Evolutionary conservation across 2,797 vertebrate species (phyloP), one percentile per base, ranked within the genome.

Genomic region (Phataginus tricuspis): DNA sequence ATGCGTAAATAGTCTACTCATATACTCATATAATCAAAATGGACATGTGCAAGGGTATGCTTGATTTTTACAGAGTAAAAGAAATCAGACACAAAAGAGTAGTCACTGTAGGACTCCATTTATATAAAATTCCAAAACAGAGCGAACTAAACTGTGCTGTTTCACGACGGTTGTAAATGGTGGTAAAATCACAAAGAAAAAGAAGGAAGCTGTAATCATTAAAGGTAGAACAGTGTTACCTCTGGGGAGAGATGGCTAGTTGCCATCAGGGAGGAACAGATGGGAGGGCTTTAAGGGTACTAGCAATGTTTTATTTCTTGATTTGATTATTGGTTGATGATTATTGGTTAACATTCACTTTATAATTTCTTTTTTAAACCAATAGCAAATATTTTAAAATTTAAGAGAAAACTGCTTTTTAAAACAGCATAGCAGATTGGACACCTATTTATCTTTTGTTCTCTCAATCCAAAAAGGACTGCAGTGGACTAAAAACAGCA

Each of bases 401-500:
- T 92, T 71, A 45, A 95, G 79, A 86, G 91, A 91, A 71, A 80
- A 86, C 25, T 90, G 9, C 45, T 64, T 84, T 84, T 92, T 61
- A 71, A 92, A 45, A 49, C 45, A 78, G 53, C 25, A 39, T 71
- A 42, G 57, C 31, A 71, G 13, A 77, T 4, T 71, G 55, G 92
- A 78, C 19, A 66, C 4, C 19, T 45, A 82, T 69, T 61, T 77
- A 55, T 31, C 4, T 78, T 86, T 83, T 45, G 37, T 84, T 74
- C 29, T 92, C 72, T 49, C 49, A 63, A 77, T 63, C 31, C 55
- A 63, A 53, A 88, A 53, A 63, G 88, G 13, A 87, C 51, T 61
- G 21, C n/a, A 37, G 34, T 71, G 29, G 34, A 75, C 25, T 68
- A 83, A 84, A 91, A 95, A 18, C 13, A 92, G 42, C 69, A 69